Evolutionary conservation across 2,888 invertebrate species (phyloP).

Genomic region (Ichneumon xanthorius): DNA sequence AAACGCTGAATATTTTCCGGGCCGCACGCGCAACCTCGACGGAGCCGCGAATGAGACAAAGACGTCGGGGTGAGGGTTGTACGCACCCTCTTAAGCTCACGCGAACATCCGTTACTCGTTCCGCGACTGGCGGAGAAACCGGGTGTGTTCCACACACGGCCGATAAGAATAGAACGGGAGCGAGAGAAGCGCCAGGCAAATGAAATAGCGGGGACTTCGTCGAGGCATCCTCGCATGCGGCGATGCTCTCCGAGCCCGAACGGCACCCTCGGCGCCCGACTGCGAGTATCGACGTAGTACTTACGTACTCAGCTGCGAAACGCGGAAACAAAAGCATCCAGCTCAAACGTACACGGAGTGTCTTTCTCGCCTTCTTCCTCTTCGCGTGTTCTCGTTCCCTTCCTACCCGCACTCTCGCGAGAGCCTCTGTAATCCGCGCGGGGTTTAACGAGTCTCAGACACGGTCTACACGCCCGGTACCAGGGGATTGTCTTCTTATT

Average conservation of each 20-base stretch:
- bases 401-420: conserved; percentile 26
- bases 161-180: conserved; percentile 24
- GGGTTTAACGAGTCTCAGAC: conserved; percentile 52
- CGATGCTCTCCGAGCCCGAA: background rate
- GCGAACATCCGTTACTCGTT: conserved; percentile 24
- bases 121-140: background rate
- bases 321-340: conserved; percentile 52
- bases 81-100: conserved; percentile 26
- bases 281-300: conserved; percentile 49
- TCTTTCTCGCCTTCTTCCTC: conserved; percentile 33
- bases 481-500: conserved; percentile 47
- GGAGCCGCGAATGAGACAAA: conserved; percentile 15
- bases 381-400: conserved; percentile 33
- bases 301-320: conserved; percentile 54
- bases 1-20: conserved; percentile 7
- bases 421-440: conserved; percentile 62
- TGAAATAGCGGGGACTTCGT: conserved; percentile 1
- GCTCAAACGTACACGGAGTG: conserved; percentile 35
- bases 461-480: conserved; percentile 47
- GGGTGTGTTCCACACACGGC: background rate
- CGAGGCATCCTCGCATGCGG: background rate
- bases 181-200: background rate
- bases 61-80: conserved; percentile 31
- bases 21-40: conserved; percentile 5
- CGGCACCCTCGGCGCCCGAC: background rate